phyloP scores from a whole-genome alignment of 2,113 vertebrate genomes.

The Megaceryle maxima region DNA sequence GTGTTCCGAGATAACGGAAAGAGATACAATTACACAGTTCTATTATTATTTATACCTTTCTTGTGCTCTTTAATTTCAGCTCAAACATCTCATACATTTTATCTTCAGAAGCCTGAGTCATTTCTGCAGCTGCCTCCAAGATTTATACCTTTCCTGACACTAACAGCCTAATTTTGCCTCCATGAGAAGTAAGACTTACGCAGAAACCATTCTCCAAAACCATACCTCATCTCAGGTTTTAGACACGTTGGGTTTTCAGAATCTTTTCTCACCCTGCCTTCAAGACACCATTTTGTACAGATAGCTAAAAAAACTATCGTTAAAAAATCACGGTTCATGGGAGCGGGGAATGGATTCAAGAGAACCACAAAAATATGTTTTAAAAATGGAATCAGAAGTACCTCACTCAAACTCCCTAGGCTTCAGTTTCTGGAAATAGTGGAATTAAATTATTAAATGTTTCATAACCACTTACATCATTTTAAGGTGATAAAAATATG shows the following conservation, averaged over 20 bases:
- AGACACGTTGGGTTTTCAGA: background rate
- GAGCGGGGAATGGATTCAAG: background rate
- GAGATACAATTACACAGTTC: background rate
- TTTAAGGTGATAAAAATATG: background rate
- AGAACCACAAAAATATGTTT: background rate
- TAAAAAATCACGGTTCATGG: background rate
- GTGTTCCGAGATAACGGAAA: background rate
- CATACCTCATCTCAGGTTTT: background rate
- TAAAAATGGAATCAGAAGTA: background rate
- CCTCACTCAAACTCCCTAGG: background rate
- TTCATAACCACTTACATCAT: background rate
- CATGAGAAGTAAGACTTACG: background rate
- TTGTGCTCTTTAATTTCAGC: background rate
- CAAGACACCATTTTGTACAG: background rate
- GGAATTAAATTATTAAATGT: constrained; percentile 8
- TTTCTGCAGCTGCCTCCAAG: background rate
- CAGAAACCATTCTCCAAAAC: background rate
- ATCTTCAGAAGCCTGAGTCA: background rate
- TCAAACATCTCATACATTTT: background rate
- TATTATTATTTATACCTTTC: constrained; percentile 32
- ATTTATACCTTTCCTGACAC: background rate
- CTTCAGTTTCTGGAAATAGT: background rate
- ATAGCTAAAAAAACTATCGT: background rate
- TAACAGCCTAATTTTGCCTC: background rate
- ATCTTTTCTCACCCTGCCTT: background rate